Evolutionary conservation across 2,113 vertebrate genomes (phyloP).

Genomic region (Fregetta grallaria): DNA sequence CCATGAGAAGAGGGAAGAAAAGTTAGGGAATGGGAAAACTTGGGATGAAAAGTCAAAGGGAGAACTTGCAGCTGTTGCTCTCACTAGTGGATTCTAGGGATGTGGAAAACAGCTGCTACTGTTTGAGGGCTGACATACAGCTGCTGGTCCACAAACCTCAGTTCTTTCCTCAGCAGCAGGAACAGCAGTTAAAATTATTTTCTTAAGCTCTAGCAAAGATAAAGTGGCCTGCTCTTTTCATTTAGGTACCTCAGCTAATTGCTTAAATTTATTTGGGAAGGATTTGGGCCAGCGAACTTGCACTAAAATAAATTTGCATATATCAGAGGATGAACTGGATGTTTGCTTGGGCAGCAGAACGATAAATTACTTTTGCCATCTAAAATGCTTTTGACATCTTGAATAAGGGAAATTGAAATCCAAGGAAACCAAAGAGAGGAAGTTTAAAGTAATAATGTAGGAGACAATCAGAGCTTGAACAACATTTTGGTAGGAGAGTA

Average conservation of each 20-base stretch:
- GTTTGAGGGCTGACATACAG: background rate
- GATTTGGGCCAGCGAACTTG: background rate
- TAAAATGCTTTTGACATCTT: background rate
- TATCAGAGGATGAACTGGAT: background rate
- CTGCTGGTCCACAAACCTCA: background rate
- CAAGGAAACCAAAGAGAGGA: background rate
- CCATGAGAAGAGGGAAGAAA: background rate
- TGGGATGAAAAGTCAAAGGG: background rate
- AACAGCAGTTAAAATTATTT: background rate
- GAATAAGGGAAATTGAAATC: background rate
- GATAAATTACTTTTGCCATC: background rate
- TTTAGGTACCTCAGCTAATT: background rate
- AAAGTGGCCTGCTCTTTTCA: background rate
- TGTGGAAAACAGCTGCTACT: background rate
- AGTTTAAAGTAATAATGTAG: background rate
- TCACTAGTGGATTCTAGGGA: background rate
- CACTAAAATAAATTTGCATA: background rate
- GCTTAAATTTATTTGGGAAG: background rate
- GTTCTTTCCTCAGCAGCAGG: background rate
- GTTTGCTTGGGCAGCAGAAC: background rate
- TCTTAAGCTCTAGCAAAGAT: background rate
- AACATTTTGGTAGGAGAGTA: background rate
- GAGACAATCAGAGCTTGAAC: background rate
- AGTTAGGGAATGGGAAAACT: background rate
- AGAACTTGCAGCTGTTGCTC: background rate